A percentile compares a stretch with the other conserved stretches of the same genome.
Evolutionary conservation across 1,140 invertebrate genomes (phyloP).

Genomic region (Chelonus insularis): DNA sequence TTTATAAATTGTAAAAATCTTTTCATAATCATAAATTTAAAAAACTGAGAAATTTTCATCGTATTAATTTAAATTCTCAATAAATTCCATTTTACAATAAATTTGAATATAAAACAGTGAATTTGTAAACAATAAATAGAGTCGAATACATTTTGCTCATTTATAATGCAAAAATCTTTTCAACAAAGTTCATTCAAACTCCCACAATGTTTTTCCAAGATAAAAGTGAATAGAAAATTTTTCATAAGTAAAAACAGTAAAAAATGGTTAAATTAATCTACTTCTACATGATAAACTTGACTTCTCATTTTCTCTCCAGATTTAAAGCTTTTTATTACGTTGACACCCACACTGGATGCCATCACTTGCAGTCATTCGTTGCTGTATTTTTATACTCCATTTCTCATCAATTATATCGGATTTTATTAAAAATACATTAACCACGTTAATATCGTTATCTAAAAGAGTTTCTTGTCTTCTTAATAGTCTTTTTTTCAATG

Average conservation of each 20-base stretch:
- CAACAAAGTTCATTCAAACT: neutral
- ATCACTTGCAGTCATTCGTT: neutral
- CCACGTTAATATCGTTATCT: too few relatives aligned
- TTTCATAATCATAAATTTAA: too few relatives aligned
- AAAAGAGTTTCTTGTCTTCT: too few relatives aligned
- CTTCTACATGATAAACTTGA: neutral
- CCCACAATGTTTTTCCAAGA: neutral
- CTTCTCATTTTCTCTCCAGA: neutral
- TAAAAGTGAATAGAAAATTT: neutral
- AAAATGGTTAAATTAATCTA: conserved; percentile 5
- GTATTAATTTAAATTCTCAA: too few relatives aligned
- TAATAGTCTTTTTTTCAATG: neutral
- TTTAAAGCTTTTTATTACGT: conserved; percentile 7
- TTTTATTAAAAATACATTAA: too few relatives aligned
- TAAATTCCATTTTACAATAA: too few relatives aligned
- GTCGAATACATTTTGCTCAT: neutral
- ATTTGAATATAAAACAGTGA: too few relatives aligned
- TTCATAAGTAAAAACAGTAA: neutral
- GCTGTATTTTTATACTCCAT: too few relatives aligned
- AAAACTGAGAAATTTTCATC: too few relatives aligned
- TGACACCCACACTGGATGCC: neutral
- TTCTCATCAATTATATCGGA: neutral
- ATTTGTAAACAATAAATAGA: neutral
- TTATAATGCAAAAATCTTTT: neutral
- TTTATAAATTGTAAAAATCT: too few relatives aligned